phyloP scores from a whole-genome alignment of 2,797 vertebrate species.

The Clarias pachynema region DNA sequence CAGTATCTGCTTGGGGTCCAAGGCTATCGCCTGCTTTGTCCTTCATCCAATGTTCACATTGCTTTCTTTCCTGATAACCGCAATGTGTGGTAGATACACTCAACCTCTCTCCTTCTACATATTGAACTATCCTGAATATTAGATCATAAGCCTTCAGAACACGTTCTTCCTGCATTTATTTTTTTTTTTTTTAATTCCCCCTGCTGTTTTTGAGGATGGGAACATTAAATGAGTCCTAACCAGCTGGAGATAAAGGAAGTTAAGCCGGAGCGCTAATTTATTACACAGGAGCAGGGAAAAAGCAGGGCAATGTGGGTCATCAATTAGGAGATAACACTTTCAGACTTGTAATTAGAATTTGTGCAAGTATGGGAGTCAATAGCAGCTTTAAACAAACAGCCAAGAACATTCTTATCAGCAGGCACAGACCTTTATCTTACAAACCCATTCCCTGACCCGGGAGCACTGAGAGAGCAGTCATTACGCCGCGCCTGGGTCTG shows the following conservation, averaged over 20 bases:
- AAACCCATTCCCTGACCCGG: conserved; percentile 26
- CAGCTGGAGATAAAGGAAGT: conserved; percentile 30
- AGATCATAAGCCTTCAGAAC: neutral
- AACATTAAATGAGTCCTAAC: conserved; percentile 27
- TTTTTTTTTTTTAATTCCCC: neutral
- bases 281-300: conserved; percentile 21
- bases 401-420: conserved; percentile 37
- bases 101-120: neutral
- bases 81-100: neutral
- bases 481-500: conserved; percentile 3
- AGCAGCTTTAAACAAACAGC: conserved; percentile 41
- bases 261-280: conserved; percentile 32
- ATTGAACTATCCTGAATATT: conserved; percentile 10
- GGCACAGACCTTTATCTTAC: conserved; percentile 32
- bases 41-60: neutral
- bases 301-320: conserved; percentile 32
- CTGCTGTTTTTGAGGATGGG: neutral
- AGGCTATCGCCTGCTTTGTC: neutral
- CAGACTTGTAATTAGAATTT: conserved; percentile 42
- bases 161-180: neutral
- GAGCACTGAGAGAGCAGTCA: conserved; percentile 23
- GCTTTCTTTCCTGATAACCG: neutral
- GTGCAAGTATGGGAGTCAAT: conserved; percentile 29
- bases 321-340: conserved; percentile 44
- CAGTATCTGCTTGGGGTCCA: neutral